Conservation (phyloP, 2,113 vertebrate genomes). For the rat (Rattus norvegicus) region GRCr8 NC_086021.1:38759501-38760000, state of each 20-base stretch:
- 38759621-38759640: not conserved
- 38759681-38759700: not conserved
- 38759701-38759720: not conserved
- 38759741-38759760: not conserved
- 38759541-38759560: not conserved
- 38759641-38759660: not conserved
- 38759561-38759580: not conserved
- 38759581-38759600: constrained; percentile 1
- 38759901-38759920: not conserved
- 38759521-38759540: constrained; percentile 47
- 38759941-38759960: not conserved
- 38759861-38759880: not conserved
- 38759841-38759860: constrained; percentile 9
- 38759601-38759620: not conserved
- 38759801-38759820: not conserved
- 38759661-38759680: not conserved
- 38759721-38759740: not conserved
- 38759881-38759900: not conserved
- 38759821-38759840: not conserved
- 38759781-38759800: not conserved
- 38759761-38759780: not conserved
- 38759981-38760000: not conserved
- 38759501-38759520: constrained; percentile 75
- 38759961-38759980: not conserved
- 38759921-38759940: not conserved